phyloP scores from a whole-genome alignment of 2,113 vertebrate genomes.

The Isurus oxyrinchus region DNA sequence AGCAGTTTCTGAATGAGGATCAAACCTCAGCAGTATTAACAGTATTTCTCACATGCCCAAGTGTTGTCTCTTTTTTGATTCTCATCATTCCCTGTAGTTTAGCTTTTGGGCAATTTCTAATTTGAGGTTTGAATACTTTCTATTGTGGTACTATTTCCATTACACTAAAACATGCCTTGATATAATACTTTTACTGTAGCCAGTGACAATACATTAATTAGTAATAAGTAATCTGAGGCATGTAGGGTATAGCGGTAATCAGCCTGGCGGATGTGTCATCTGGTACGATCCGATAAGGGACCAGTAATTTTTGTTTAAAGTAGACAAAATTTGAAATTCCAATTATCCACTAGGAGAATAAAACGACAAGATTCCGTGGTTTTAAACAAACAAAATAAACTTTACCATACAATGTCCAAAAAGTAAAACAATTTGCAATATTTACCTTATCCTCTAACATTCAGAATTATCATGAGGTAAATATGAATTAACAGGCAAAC shows the following conservation, averaged over 20 bases:
- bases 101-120: neutral
- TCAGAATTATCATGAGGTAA: too few species aligned
- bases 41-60: neutral
- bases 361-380: too few species aligned
- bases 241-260: neutral
- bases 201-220: neutral
- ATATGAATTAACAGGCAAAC: too few species aligned
- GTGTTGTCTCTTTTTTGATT: neutral
- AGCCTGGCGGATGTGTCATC: neutral
- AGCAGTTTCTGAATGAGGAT: neutral
- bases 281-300: too few species aligned
- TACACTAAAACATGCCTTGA: neutral
- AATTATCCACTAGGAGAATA: too few species aligned
- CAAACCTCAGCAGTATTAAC: neutral
- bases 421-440: too few species aligned
- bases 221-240: neutral
- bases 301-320: too few species aligned
- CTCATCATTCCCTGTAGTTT: neutral
- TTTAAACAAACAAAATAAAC: too few species aligned
- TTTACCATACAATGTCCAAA: too few species aligned
- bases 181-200: neutral
- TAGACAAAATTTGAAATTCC: too few species aligned
- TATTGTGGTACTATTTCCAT: neutral
- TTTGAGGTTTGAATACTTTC: neutral
- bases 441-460: too few species aligned